A percentile compares a stretch with the other conserved stretches of the same genome.
These are phyloP conservation scores for Dynastes hyllus DNA, from an alignment of 2,888 invertebrate genomes.

Conservation along the genomic window DNA sequence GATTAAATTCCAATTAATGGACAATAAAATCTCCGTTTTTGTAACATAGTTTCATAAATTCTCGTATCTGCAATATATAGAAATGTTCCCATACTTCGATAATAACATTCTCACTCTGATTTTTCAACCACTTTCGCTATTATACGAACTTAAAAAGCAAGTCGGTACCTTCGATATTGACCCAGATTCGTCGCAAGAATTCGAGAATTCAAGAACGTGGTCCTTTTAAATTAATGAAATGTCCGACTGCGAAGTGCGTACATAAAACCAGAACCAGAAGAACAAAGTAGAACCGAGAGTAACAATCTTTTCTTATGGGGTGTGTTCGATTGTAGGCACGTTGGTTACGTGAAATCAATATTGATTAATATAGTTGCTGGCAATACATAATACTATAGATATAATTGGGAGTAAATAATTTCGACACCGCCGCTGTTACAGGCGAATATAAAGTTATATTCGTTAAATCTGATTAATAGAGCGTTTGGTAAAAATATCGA, in stretches of 20 bases:
- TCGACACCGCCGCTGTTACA: background rate
- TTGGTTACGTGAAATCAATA: slow-evolving; percentile 3
- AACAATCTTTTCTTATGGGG: background rate
- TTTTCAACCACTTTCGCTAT: too few relatives aligned
- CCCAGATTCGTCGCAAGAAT: background rate
- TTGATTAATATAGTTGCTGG: background rate
- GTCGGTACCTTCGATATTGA: background rate
- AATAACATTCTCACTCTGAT: too few relatives aligned
- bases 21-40: too few relatives aligned
- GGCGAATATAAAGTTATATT: background rate
- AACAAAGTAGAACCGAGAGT: background rate
- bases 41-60: too few relatives aligned
- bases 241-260: background rate
- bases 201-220: slow-evolving; percentile 9
- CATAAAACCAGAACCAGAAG: background rate
- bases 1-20: too few relatives aligned
- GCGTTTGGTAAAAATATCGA: background rate
- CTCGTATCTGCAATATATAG: too few relatives aligned
- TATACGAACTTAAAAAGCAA: too few relatives aligned
- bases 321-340: background rate
- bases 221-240: slow-evolving; percentile 13
- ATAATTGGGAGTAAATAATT: too few relatives aligned
- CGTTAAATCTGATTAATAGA: slow-evolving; percentile 12
- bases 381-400: too few relatives aligned
- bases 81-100: too few relatives aligned